Conservation (phyloP, 2,797 vertebrate genomes). For the Pampus argenteus region DNA sequence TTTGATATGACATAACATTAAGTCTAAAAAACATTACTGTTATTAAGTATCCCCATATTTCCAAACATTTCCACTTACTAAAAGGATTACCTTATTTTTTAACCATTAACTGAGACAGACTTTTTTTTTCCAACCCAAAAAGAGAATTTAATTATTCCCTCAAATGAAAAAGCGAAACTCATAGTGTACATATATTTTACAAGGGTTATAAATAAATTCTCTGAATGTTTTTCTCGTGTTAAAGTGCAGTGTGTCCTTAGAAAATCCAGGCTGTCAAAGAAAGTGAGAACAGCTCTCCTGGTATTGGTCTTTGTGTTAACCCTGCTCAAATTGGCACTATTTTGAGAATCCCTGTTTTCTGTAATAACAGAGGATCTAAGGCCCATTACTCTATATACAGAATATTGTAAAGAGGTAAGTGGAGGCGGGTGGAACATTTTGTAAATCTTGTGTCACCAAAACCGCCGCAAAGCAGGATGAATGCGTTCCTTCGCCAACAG, state of each 20-base stretch:
- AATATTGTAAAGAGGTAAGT: conserved; percentile 80
- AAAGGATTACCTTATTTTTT: conserved; percentile 13
- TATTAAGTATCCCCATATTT: neutral
- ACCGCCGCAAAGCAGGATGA: conserved; percentile 90
- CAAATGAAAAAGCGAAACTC: conserved; percentile 29
- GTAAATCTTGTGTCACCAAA: conserved; percentile 87
- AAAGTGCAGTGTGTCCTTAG: conserved; percentile 36
- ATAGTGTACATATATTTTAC: conserved; percentile 38
- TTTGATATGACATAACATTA: conserved; percentile 17
- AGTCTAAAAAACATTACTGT: neutral
- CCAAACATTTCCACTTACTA: neutral
- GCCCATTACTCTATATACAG: conserved; percentile 82
- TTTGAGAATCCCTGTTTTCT: conserved; percentile 78
- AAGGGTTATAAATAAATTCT: conserved; percentile 49
- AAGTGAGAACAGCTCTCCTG: conserved; percentile 62
- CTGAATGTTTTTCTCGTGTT: conserved; percentile 16
- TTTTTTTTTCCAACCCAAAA: conserved; percentile 10
- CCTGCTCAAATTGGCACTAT: conserved; percentile 69
- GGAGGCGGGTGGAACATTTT: conserved; percentile 84
- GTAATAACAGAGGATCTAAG: conserved; percentile 85
- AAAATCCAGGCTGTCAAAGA: conserved; percentile 39
- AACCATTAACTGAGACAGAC: neutral
- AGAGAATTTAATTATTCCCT: conserved; percentile 2
- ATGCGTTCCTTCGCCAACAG: conserved; percentile 95
- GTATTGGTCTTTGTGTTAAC: conserved; percentile 47